Percentiles rank a stretch among this genome's conserved stretches.
Conservation (phyloP, 1,140 invertebrate species). For the Oscheius sp. region DNA sequence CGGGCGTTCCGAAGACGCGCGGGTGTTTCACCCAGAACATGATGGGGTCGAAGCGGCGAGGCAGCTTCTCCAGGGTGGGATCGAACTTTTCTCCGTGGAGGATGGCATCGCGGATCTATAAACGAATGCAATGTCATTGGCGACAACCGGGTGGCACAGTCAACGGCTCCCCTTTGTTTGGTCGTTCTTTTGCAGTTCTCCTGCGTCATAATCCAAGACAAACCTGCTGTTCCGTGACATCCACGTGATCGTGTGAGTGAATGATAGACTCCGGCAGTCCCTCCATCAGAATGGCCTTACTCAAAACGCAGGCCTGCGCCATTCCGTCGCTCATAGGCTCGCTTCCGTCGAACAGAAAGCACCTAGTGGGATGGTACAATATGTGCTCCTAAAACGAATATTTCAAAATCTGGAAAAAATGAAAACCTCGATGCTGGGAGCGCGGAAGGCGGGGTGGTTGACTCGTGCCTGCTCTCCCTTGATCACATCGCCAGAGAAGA, state of each 20-base stretch:
- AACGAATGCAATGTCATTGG: too few relatives aligned
- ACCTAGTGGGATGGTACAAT: constrained; percentile 42
- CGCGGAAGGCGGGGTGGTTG: constrained; percentile 35
- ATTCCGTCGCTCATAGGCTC: constrained; percentile 48
- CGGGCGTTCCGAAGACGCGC: constrained; percentile 50
- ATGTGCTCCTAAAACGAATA: constrained; percentile 43
- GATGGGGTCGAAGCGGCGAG: constrained; percentile 51
- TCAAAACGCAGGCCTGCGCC: constrained; percentile 50
- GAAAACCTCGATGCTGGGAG: constrained; percentile 22
- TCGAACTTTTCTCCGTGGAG: constrained; percentile 57
- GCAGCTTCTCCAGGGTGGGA: constrained; percentile 56
- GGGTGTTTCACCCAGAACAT: constrained; percentile 52
- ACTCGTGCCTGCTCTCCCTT: neutral
- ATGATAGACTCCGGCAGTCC: constrained; percentile 23
- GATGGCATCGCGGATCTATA: constrained; percentile 47
- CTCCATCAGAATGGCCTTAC: constrained; percentile 35
- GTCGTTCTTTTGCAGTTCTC: neutral
- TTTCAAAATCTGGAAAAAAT: neutral
- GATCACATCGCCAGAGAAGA: constrained; percentile 10
- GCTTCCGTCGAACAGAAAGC: constrained; percentile 45
- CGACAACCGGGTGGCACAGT: too few relatives aligned
- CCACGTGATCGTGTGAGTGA: constrained; percentile 1
- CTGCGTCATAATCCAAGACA: neutral
- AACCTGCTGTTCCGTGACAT: constrained; percentile 23
- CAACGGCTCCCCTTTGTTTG: too few relatives aligned